Evolutionary conservation across 2,797 vertebrate genomes (phyloP).

Genomic region (Sebastiscus albofasciatus): DNA sequence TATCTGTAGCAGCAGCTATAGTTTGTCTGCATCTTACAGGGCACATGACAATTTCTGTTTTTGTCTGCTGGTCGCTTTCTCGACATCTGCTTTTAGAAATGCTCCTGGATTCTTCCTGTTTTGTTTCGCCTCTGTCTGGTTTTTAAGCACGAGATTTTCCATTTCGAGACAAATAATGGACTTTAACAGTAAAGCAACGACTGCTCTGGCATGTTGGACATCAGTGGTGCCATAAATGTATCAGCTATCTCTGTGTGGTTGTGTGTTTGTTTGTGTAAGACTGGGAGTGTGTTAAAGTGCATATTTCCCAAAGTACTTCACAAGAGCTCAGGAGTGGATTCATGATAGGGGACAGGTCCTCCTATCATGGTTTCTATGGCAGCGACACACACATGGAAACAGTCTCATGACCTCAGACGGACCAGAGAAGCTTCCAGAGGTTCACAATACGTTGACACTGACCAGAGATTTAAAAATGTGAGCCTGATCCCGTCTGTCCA

Average conservation of each 20-base stretch:
- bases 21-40: constrained; percentile 30
- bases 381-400: constrained; percentile 42
- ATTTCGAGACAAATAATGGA: constrained; percentile 31
- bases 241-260: constrained; percentile 24
- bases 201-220: constrained; percentile 23
- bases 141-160: constrained; percentile 29
- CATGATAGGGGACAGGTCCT: constrained; percentile 38
- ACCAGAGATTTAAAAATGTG: constrained; percentile 18
- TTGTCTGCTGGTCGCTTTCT: constrained; percentile 16
- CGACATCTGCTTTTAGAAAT: constrained; percentile 40
- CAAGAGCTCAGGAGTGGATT: constrained; percentile 38
- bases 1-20: constrained; percentile 16
- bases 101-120: constrained; percentile 31
- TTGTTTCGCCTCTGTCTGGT: constrained; percentile 29
- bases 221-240: constrained; percentile 28
- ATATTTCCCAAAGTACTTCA: constrained; percentile 53
- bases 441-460: constrained; percentile 25
- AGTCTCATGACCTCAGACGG: constrained; percentile 40
- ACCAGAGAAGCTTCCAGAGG: constrained; percentile 9
- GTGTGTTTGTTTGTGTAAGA: constrained; percentile 14
- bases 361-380: constrained; percentile 57
- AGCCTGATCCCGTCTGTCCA: not conserved
- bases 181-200: constrained; percentile 7
- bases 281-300: constrained; percentile 28
- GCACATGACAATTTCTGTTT: constrained; percentile 55